phyloP scores from a whole-genome alignment of 30 jellyfish, hydroid and myxozoan genomes.

The Aurelia coerulea region DNA sequence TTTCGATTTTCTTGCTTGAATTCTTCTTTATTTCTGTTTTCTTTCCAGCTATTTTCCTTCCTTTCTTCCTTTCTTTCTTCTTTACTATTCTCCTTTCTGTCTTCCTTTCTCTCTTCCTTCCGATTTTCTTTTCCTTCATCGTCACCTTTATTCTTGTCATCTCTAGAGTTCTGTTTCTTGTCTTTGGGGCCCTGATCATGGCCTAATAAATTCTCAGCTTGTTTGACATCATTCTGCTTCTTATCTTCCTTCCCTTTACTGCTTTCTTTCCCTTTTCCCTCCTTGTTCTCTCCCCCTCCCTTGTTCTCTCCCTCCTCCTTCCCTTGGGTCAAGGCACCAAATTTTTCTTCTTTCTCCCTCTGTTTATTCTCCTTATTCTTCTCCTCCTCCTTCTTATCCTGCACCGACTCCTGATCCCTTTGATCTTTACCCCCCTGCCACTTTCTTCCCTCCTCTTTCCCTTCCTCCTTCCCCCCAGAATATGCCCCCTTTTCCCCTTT shows the following conservation, averaged over 20 bases:
- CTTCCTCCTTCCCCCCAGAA: constrained; percentile 13
- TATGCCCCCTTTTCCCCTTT: background rate
- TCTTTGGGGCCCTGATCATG: constrained; percentile 2
- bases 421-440: no score
- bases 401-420: no score
- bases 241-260: background rate
- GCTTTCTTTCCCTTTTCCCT: constrained; percentile 22
- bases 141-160: constrained; percentile 2
- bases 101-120: constrained; percentile 1
- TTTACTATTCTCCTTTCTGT: background rate
- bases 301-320: constrained; percentile 5
- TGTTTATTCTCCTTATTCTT: background rate
- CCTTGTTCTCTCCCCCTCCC: background rate
- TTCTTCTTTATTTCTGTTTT: constrained; percentile 8
- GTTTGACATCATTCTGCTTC: constrained; percentile 12
- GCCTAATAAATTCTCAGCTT: constrained; percentile 52
- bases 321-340: constrained; percentile 28
- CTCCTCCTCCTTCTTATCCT: background rate
- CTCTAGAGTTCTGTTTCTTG: no score
- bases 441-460: background rate
- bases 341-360: constrained; percentile 32
- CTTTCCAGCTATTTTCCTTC: background rate
- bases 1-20: constrained; percentile 13
- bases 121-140: background rate
- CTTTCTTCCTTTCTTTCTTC: constrained; percentile 8